These are phyloP conservation scores for Ursus arctos DNA, from an alignment of 2,113 vertebrate species.

Conservation along the genomic window DNA sequence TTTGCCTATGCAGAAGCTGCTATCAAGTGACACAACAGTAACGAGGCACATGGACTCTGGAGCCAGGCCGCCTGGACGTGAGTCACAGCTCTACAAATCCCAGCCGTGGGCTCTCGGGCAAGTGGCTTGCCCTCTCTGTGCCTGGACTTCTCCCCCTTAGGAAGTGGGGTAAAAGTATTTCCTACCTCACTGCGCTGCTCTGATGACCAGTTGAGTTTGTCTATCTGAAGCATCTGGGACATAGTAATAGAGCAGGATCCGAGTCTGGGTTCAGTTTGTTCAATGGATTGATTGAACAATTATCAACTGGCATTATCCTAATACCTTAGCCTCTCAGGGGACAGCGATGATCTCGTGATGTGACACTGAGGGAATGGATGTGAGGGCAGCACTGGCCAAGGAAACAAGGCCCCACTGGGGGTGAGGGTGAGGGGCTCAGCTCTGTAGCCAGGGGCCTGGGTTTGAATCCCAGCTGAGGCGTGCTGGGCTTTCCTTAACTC, in stretches of 20 bases:
- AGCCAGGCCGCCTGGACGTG: neutral
- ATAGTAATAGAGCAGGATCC: neutral
- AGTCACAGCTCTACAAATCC: neutral
- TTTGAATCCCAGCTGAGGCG: neutral
- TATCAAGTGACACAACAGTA: neutral
- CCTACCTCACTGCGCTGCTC: neutral
- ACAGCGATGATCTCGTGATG: neutral
- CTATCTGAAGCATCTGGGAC: neutral
- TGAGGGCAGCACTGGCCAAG: neutral
- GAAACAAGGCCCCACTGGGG: accelerated
- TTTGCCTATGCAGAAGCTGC: neutral
- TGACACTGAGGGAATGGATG: neutral
- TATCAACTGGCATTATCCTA: neutral
- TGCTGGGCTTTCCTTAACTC: neutral
- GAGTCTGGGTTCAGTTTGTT: neutral
- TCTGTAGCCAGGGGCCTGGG: neutral
- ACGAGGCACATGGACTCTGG: neutral
- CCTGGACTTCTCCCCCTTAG: neutral
- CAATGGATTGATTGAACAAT: no score
- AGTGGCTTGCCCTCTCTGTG: neutral
- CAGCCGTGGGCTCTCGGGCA: neutral
- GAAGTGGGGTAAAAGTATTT: neutral
- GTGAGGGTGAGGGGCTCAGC: neutral
- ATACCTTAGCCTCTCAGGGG: neutral
- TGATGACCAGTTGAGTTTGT: neutral